A percentile compares a stretch with the other conserved stretches of the same genome.
Conservation (phyloP, 2,797 vertebrate genomes). For the Onychomys arenicola region DNA sequence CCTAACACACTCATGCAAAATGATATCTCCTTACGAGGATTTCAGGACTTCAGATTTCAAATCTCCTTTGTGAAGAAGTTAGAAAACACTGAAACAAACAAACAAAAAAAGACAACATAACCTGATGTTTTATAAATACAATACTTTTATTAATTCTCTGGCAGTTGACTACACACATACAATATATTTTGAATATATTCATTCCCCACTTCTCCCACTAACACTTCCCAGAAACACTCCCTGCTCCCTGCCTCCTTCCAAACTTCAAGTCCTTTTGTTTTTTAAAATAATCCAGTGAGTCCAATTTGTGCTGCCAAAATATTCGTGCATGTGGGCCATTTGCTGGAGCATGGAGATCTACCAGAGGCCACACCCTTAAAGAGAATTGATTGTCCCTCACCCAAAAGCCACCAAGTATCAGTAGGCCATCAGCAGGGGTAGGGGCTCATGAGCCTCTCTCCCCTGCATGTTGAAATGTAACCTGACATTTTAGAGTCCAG, state of each 20-base stretch:
- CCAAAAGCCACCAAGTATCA: background rate
- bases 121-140: background rate
- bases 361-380: background rate
- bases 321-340: background rate
- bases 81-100: conserved; percentile 9
- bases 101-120: background rate
- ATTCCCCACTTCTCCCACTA: background rate
- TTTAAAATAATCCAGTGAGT: background rate
- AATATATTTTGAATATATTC: background rate
- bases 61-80: conserved; percentile 2
- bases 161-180: background rate
- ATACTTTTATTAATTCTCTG: background rate
- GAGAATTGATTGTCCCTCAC: background rate
- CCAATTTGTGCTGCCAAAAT: background rate
- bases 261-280: background rate
- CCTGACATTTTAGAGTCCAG: background rate
- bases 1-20: background rate
- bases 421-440: background rate
- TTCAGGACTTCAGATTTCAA: background rate
- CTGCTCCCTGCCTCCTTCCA: background rate
- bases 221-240: background rate
- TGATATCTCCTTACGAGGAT: background rate
- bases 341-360: background rate
- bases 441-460: background rate
- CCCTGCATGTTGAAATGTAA: background rate